These are phyloP conservation scores for Natator depressus DNA, from an alignment of 2,113 vertebrate genomes.

Conservation along the genomic window DNA sequence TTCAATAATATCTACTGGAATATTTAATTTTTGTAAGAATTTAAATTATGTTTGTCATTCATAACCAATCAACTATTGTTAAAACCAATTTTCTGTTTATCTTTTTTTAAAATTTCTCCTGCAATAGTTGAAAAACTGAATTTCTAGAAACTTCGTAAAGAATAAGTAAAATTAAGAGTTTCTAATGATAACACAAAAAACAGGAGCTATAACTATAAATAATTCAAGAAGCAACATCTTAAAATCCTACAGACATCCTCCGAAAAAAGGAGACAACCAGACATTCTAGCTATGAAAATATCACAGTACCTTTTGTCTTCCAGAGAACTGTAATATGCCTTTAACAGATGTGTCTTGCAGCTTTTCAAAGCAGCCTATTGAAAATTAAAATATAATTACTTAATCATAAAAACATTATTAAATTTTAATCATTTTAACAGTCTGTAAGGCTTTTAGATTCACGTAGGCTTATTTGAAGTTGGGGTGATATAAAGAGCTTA, in stretches of 20 bases:
- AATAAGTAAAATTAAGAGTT: background rate
- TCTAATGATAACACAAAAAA: background rate
- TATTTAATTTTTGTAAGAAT: background rate
- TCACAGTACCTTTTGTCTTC: slow-evolving; percentile 87
- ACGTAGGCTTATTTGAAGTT: background rate
- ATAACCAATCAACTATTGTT: background rate
- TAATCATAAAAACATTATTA: background rate
- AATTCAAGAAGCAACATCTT: background rate
- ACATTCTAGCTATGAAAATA: background rate
- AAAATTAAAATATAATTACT: slow-evolving; percentile 51
- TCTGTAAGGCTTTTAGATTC: background rate
- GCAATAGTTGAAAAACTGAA: background rate
- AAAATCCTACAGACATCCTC: slow-evolving; percentile 8
- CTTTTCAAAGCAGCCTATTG: slow-evolving; percentile 85
- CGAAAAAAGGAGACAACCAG: slow-evolving; percentile 9
- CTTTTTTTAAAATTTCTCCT: background rate
- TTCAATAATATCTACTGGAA: background rate
- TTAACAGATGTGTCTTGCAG: slow-evolving; percentile 88
- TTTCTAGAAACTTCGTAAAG: background rate
- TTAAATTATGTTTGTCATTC: background rate
- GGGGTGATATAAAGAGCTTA: background rate
- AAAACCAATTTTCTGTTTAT: background rate
- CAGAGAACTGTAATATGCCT: slow-evolving; percentile 88
- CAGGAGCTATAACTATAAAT: background rate
- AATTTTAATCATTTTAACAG: background rate